phyloP scores from a whole-genome alignment of 2,888 invertebrate genomes.

The Drosophila limbata region DNA sequence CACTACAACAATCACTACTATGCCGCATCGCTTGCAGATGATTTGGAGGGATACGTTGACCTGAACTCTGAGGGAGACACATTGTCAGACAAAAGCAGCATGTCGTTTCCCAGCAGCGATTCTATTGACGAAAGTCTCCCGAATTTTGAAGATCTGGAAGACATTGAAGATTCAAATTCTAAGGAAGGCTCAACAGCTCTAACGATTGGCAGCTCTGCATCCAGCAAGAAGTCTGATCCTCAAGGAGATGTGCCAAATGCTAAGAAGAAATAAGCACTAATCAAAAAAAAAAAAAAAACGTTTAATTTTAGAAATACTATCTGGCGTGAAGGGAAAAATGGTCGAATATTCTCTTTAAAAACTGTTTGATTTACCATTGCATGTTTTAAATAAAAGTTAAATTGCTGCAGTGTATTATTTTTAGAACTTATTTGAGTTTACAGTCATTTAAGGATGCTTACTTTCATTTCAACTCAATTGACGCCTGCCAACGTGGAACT shows the following conservation, averaged over 20 bases:
- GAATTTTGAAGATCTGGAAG: background rate
- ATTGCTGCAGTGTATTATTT: background rate
- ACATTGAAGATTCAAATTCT: background rate
- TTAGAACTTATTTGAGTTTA: background rate
- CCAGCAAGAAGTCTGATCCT: background rate
- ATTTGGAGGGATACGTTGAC: background rate
- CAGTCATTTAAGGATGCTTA: too few relatives aligned
- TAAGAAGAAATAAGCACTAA: background rate
- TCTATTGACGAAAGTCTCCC: background rate
- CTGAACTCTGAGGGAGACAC: background rate
- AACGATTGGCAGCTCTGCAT: background rate
- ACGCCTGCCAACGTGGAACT: too few relatives aligned
- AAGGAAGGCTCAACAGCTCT: background rate
- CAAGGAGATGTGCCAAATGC: background rate
- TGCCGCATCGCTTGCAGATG: constrained; percentile 1
- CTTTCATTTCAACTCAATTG: too few relatives aligned
- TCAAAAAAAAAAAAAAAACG: too few relatives aligned
- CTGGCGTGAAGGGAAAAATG: background rate
- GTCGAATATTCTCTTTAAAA: background rate
- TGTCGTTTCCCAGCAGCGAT: constrained; percentile 3
- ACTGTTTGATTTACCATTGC: background rate
- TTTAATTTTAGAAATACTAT: background rate
- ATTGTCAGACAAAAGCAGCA: background rate
- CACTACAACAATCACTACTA: constrained; percentile 2
- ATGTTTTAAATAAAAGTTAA: background rate